These are phyloP conservation scores for Propithecus perrieri DNA, from an alignment of 2,797 vertebrate species.

Conservation along the genomic window DNA sequence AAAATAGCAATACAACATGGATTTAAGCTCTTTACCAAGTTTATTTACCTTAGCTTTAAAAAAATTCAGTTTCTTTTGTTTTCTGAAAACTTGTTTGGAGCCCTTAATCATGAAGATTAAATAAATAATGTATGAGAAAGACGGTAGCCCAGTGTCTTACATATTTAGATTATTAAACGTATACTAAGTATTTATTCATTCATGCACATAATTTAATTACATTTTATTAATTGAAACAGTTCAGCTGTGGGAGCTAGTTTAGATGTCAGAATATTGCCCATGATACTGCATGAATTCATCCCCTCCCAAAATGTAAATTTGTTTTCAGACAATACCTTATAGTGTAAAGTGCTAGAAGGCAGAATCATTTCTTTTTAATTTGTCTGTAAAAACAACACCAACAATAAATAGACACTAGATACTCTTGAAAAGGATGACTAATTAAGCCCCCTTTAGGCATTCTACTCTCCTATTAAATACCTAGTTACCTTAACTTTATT, in stretches of 20 bases:
- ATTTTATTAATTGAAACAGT: constrained; percentile 57
- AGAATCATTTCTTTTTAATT: background rate
- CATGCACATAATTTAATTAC: constrained; percentile 51
- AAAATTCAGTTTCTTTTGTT: background rate
- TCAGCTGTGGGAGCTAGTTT: background rate
- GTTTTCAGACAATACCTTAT: constrained; percentile 28
- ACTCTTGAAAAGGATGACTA: background rate
- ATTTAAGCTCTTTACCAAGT: background rate
- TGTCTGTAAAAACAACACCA: background rate
- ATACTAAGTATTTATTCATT: constrained; percentile 36
- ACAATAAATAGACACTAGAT: background rate
- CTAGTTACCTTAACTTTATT: background rate
- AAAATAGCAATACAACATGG: background rate
- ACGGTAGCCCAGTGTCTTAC: background rate
- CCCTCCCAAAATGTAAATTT: background rate
- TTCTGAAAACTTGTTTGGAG: background rate
- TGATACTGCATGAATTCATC: background rate
- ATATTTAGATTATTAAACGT: constrained; percentile 3
- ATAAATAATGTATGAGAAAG: background rate
- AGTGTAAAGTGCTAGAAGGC: background rate
- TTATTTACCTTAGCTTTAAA: background rate
- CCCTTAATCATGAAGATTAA: background rate
- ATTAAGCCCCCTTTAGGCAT: background rate
- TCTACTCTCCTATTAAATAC: background rate
- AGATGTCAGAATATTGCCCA: background rate